Conservation (phyloP, 2,113 vertebrate species). For the Paramisgurnus dabryanus region DNA sequence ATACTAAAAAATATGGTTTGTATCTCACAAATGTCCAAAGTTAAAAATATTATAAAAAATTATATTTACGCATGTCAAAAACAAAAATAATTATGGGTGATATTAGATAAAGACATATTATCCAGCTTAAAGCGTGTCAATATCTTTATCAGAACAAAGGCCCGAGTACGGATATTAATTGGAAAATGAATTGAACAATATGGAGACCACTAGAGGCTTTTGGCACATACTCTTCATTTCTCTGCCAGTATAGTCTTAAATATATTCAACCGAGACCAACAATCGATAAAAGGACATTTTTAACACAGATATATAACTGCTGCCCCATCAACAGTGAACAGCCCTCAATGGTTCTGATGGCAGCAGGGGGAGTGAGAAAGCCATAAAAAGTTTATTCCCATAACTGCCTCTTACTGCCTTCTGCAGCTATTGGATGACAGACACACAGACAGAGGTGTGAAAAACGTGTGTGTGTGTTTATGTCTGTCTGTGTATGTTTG, state of each 20-base stretch:
- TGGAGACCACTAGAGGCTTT: not conserved
- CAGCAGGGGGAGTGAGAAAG: slow-evolving; percentile 21
- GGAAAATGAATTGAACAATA: not conserved
- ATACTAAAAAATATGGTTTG: slow-evolving; percentile 46
- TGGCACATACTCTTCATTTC: slow-evolving; percentile 37
- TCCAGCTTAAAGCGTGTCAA: not conserved
- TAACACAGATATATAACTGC: slow-evolving; percentile 74
- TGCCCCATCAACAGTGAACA: slow-evolving; percentile 69
- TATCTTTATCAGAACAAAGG: not conserved
- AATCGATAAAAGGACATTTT: slow-evolving; percentile 74
- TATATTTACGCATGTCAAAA: no score
- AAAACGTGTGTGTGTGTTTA: not conserved
- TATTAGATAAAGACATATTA: no score
- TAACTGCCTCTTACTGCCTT: slow-evolving; percentile 49
- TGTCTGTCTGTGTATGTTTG: not conserved
- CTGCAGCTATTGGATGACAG: slow-evolving; percentile 48
- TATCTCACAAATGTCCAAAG: slow-evolving; percentile 46
- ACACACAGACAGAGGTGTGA: slow-evolving; percentile 23
- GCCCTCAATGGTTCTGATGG: slow-evolving; percentile 34
- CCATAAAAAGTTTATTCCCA: slow-evolving; percentile 35
- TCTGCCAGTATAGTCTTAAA: slow-evolving; percentile 62
- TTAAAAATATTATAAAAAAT: not conserved
- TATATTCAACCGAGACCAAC: slow-evolving; percentile 70
- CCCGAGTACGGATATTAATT: not conserved
- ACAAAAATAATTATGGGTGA: no score